Percentiles rank a stretch among this genome's conserved stretches.
phyloP scores from a whole-genome alignment of 2,888 invertebrate species.

The Vannuccia rotundouncinata region DNA sequence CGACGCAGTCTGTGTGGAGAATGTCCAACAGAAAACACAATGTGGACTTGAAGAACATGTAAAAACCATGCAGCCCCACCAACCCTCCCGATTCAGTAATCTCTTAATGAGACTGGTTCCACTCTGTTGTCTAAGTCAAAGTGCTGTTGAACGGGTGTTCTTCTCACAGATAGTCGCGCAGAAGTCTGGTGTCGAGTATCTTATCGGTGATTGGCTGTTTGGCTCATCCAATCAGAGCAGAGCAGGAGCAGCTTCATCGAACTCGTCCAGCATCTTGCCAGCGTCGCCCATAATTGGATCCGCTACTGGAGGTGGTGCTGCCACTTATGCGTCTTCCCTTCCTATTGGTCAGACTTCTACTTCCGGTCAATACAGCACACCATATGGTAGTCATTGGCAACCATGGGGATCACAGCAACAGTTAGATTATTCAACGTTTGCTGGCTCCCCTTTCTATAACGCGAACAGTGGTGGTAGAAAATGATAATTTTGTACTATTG shows the following conservation, averaged over 20 bases:
- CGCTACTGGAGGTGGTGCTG: not conserved
- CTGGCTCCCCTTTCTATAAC: not conserved
- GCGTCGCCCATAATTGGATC: not conserved
- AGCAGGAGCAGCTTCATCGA: too few relatives aligned
- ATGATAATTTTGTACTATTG: not conserved
- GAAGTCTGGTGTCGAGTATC: slow-evolving; percentile 2
- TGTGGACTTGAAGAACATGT: slow-evolving; percentile 3
- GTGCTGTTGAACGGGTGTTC: not conserved
- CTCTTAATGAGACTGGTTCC: not conserved
- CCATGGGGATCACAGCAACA: slow-evolving; percentile 16
- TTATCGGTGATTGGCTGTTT: slow-evolving; percentile 7
- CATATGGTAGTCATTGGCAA: slow-evolving; percentile 3
- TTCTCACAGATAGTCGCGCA: slow-evolving; percentile 1
- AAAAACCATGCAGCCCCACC: not conserved
- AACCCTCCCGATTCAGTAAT: not conserved
- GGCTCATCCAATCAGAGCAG: not conserved
- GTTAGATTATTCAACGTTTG: not conserved
- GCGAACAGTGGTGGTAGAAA: not conserved
- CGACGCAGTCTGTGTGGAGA: not conserved
- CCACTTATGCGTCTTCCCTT: not conserved
- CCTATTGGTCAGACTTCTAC: not conserved
- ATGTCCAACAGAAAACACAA: not conserved
- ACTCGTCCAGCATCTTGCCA: too few relatives aligned
- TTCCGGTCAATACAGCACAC: not conserved
- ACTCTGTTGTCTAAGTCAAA: not conserved